Conservation (phyloP, 2,113 vertebrate species). For the Prochilodus magdalenae region DNA sequence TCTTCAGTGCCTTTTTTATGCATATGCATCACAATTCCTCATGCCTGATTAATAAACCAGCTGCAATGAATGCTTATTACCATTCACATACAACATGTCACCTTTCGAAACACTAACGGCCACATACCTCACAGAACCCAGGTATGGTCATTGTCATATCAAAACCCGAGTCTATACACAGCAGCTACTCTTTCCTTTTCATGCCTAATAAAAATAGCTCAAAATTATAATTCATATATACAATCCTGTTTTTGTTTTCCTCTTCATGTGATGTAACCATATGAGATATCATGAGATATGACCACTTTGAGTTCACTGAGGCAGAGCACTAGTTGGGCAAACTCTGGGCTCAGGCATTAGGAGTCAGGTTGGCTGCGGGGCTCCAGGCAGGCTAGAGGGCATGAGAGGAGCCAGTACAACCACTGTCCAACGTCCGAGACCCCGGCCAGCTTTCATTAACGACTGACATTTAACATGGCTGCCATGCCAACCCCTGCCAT, state of each 20-base stretch:
- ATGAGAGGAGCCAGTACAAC: slow-evolving; percentile 76
- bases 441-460: slow-evolving; percentile 80
- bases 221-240: too few relatives aligned
- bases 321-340: slow-evolving; percentile 65
- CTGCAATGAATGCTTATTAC: not conserved
- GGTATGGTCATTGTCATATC: not conserved
- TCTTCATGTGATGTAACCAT: too few relatives aligned
- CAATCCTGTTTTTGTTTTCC: too few relatives aligned
- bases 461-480: slow-evolving; percentile 81
- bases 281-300: too few relatives aligned
- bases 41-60: slow-evolving; percentile 3
- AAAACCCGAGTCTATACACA: too few relatives aligned
- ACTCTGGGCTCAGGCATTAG: slow-evolving; percentile 46
- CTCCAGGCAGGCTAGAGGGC: slow-evolving; percentile 77
- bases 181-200: too few relatives aligned
- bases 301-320: slow-evolving; percentile 3
- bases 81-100: not conserved
- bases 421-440: slow-evolving; percentile 73
- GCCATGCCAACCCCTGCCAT: slow-evolving; percentile 79
- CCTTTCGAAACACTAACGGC: not conserved
- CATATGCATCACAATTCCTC: not conserved
- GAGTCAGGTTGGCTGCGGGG: slow-evolving; percentile 66
- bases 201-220: too few relatives aligned
- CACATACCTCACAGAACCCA: not conserved
- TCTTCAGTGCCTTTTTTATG: not conserved